These are phyloP conservation scores for Atherinomorus stipes DNA, from an alignment of 2,113 vertebrate genomes.

Conservation along the genomic window DNA sequence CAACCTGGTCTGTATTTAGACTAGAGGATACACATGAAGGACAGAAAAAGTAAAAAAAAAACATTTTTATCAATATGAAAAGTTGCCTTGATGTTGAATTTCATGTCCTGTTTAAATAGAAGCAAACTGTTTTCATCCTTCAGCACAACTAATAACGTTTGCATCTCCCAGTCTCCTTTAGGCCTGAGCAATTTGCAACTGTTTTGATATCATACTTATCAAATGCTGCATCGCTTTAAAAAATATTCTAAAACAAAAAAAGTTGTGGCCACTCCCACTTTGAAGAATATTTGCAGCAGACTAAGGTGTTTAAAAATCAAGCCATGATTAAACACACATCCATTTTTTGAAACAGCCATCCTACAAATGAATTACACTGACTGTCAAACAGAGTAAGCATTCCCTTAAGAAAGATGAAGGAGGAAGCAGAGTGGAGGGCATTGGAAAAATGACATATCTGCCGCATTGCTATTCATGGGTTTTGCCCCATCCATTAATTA, in stretches of 20 bases:
- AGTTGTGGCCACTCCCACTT: background rate
- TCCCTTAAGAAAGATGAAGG: conserved; percentile 40
- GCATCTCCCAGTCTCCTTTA: too few relatives aligned
- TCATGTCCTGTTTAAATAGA: too few relatives aligned
- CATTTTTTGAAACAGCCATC: conserved; percentile 30
- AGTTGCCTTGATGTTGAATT: too few relatives aligned
- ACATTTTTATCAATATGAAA: too few relatives aligned
- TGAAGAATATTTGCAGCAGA: background rate
- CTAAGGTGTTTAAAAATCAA: conserved; percentile 11
- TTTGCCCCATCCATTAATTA: conserved; percentile 61
- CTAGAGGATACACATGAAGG: too few relatives aligned
- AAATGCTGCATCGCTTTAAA: background rate
- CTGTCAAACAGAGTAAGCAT: conserved; percentile 33
- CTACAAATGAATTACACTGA: conserved; percentile 42
- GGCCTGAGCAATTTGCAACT: too few relatives aligned
- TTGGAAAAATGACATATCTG: conserved; percentile 50
- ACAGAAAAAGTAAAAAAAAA: too few relatives aligned
- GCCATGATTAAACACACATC: conserved; percentile 41
- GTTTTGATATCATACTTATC: too few relatives aligned
- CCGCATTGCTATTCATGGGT: conserved; percentile 70
- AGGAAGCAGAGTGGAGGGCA: conserved; percentile 7
- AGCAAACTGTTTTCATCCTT: background rate
- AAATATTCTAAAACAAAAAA: background rate
- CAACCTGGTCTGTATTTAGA: too few relatives aligned
- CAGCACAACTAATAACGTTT: background rate